Evolutionary conservation across 2,113 vertebrate genomes (phyloP).

Genomic region (Podarcis muralis): DNA sequence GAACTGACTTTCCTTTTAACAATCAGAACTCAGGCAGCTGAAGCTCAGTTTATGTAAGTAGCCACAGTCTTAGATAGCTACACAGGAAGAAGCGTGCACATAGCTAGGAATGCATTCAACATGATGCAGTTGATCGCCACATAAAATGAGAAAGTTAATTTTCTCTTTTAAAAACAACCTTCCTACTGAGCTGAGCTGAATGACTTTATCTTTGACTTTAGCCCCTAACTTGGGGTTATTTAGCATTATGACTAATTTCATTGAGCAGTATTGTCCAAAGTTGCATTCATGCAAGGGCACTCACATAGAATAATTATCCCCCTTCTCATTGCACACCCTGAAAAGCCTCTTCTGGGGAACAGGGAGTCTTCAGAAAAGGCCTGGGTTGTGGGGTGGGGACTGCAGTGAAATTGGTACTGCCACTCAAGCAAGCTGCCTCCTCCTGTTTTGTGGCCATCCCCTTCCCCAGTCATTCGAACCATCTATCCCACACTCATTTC

Average conservation of each 20-base stretch:
- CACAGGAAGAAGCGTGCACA: neutral
- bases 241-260: neutral
- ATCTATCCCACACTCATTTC: neutral
- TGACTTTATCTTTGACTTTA: neutral
- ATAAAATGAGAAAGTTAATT: neutral
- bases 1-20: neutral
- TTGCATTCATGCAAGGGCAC: too few species aligned
- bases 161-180: neutral
- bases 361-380: neutral
- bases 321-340: neutral
- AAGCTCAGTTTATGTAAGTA: neutral
- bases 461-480: neutral
- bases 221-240: neutral
- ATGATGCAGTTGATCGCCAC: neutral
- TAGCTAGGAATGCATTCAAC: neutral
- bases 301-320: too few species aligned
- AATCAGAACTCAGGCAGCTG: neutral
- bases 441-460: neutral
- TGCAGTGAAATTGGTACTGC: neutral
- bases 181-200: neutral
- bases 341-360: neutral
- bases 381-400: neutral
- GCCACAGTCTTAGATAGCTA: neutral
- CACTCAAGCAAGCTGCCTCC: neutral
- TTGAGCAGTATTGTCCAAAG: neutral